Evolutionary conservation across 2,888 invertebrate genomes (phyloP).

Genomic region (Sesia bembeciformis): DNA sequence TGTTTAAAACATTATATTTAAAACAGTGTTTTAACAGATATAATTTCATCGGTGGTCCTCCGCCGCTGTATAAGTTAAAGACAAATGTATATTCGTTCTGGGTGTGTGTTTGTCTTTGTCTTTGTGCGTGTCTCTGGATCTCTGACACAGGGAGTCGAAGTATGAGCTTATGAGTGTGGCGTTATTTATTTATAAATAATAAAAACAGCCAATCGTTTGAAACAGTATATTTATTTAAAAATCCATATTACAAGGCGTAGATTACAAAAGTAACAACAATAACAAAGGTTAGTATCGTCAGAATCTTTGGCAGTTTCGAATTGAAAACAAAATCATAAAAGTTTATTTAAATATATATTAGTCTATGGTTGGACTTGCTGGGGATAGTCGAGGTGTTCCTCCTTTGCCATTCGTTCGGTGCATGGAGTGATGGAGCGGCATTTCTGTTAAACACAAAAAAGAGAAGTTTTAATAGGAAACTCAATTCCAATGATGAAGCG

Average conservation of each 20-base stretch:
- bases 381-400: slow-evolving; percentile 11
- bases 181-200: neutral
- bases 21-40: too few relatives aligned
- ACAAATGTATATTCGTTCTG: too few relatives aligned
- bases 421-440: slow-evolving; percentile 28
- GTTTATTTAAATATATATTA: neutral
- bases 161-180: too few relatives aligned
- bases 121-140: too few relatives aligned
- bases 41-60: too few relatives aligned
- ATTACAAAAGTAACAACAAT: neutral
- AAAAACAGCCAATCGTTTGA: neutral
- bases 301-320: neutral
- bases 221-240: slow-evolving; percentile 9
- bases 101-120: too few relatives aligned
- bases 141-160: too few relatives aligned
- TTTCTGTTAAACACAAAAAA: slow-evolving; percentile 24
- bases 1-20: too few relatives aligned
- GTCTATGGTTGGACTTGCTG: slow-evolving; percentile 20
- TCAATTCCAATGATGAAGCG: too few relatives aligned
- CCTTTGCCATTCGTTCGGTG: slow-evolving; percentile 4
- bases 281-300: neutral
- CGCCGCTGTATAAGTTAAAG: too few relatives aligned
- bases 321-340: too few relatives aligned
- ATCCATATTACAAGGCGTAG: neutral
- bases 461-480: neutral